Base-by-base conservation (phyloP, 2,888 invertebrate species). In the Cerastis leucographa region DNA sequence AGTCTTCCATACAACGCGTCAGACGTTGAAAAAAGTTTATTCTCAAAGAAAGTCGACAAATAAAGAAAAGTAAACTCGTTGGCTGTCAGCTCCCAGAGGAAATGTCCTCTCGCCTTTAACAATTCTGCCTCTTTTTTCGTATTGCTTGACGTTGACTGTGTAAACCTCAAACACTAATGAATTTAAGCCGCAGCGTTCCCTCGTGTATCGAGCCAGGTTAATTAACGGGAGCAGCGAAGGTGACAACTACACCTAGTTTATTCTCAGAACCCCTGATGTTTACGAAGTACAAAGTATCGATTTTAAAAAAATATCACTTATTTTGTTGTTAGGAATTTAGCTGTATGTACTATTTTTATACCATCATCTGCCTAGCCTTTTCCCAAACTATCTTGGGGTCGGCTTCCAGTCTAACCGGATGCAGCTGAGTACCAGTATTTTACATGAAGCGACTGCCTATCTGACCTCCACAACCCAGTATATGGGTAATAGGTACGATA, bases 1-100 rank as follows among this genome's bases (percentile, higher is more conserved):
- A 86, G 82, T 87, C 89, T 86, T 80, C 76, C 76, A 84, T 83
- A 85, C 74, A 88, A 83, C 85, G 83, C 80, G 81, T 84, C 81
- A 56, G 51, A 42, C 67, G 83, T 72, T 73, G 62, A 51, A 82
- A 88, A 87, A 82, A 82, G 79, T 84, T 87, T 84, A 78, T 84
- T 85, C 83, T 80, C 79, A 74, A 81, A 83, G 78, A 85, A 84
- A 77, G 79, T 84, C 76, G 65, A 71, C 73, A 80, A 80, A 82
- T 84, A 81, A 85, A 85, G 77, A 67, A 80, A 81, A 86, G 80
- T 78, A 83, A 83, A 84, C 75, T 83, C 83, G 80, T 84, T 78
- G 69, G 81, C 73, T 85, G 83, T 78, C 83, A 76, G 76, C 59
- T 86, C 77, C 76, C 84, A 61, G 72, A 78, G 84, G 85, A 78